These are phyloP conservation scores for Acanthosepion esculentum DNA, from an alignment of 2,888 invertebrate genomes.

Conservation along the genomic window DNA sequence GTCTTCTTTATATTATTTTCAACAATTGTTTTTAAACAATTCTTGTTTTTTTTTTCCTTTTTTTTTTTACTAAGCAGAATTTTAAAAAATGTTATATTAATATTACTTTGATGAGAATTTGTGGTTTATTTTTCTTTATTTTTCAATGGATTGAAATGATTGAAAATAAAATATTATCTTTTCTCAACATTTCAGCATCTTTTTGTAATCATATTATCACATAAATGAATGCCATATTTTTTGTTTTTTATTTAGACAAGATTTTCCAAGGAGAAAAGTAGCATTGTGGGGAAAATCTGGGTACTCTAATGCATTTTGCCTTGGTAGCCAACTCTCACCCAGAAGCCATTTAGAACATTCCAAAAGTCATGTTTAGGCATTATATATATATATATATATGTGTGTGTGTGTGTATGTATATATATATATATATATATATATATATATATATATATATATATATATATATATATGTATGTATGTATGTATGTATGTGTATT, in stretches of 20 bases:
- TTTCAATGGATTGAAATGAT: constrained; percentile 43
- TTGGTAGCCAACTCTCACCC: background rate
- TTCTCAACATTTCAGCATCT: background rate
- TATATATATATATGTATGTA: background rate
- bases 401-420: no score
- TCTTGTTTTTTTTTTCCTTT: background rate
- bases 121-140: background rate
- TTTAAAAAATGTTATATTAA: background rate
- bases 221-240: background rate
- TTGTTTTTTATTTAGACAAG: background rate
- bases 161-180: constrained; percentile 42
- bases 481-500: no score
- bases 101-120: background rate
- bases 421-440: background rate
- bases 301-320: constrained; percentile 8
- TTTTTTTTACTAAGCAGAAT: background rate
- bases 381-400: background rate
- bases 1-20: background rate
- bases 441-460: background rate
- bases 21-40: background rate
- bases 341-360: background rate
- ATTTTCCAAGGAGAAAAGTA: background rate
- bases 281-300: background rate
- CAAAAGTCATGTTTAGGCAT: background rate
- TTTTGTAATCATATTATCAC: background rate